Percentiles rank a stretch among this genome's conserved stretches.
phyloP scores from a whole-genome alignment of 1,140 invertebrate genomes.

The Brachionus plicatilis region DNA sequence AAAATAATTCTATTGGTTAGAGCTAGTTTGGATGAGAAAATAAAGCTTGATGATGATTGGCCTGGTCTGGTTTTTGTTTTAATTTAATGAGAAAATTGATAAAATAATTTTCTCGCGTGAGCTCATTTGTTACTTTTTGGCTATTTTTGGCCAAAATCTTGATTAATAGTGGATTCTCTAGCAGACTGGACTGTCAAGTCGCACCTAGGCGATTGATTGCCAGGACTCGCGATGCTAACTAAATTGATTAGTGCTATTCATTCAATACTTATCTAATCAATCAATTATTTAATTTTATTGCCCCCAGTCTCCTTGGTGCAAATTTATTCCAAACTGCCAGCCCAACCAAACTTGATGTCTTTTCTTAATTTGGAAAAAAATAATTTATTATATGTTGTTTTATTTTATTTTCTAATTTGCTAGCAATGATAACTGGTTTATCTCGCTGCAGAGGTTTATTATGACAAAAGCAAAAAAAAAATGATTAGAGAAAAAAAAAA shows the following conservation, averaged over 20 bases:
- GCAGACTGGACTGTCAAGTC: neutral
- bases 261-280: slow-evolving; percentile 39
- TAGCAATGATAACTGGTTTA: slow-evolving; percentile 11
- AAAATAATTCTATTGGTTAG: neutral
- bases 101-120: neutral
- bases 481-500: neutral
- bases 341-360: neutral
- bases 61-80: neutral
- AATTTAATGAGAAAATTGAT: slow-evolving; percentile 10
- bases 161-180: slow-evolving; percentile 28
- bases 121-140: neutral
- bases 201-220: neutral
- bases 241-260: slow-evolving; percentile 10
- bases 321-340: neutral
- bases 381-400: slow-evolving; percentile 12
- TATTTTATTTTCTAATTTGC: neutral
- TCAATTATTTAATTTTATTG: slow-evolving; percentile 35
- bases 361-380: neutral
- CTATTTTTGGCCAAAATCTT: neutral
- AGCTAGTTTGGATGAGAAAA: neutral
- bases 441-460: neutral
- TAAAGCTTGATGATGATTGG: neutral
- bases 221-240: neutral
- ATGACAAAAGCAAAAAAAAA: neutral
- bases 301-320: neutral